These are phyloP conservation scores for Drosophila rubida DNA, from an alignment of 2,888 invertebrate genomes.

Conservation along the genomic window DNA sequence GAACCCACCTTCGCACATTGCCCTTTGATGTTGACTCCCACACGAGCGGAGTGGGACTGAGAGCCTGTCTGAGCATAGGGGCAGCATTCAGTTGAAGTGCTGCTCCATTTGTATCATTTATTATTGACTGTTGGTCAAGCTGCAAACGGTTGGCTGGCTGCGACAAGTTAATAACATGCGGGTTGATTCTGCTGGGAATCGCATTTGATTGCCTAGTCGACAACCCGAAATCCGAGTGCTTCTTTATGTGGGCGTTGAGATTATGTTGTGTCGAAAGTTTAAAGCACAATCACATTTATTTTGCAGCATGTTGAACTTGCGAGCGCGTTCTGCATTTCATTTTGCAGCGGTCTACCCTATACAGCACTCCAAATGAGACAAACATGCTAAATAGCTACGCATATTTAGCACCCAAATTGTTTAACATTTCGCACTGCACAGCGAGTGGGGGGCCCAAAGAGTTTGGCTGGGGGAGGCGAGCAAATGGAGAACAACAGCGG, in stretches of 20 bases:
- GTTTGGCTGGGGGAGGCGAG: no score
- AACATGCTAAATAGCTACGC: slow-evolving; percentile 52
- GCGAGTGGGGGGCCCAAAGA: background rate
- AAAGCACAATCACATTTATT: slow-evolving; percentile 18
- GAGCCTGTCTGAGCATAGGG: slow-evolving; percentile 10
- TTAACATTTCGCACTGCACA: slow-evolving; percentile 34
- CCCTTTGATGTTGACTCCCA: slow-evolving; percentile 17
- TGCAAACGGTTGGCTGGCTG: slow-evolving; percentile 20
- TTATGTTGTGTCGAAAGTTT: slow-evolving; percentile 13
- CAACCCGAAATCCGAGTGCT: background rate
- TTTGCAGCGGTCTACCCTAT: slow-evolving; percentile 9
- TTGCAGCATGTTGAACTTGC: background rate
- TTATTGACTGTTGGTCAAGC: slow-evolving; percentile 49
- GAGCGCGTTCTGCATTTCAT: background rate
- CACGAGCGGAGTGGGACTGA: background rate
- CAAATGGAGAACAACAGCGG: slow-evolving; percentile 19
- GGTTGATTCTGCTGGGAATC: slow-evolving; percentile 31
- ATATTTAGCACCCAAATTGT: slow-evolving; percentile 50
- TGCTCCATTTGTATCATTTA: slow-evolving; percentile 36
- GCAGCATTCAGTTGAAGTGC: slow-evolving; percentile 9
- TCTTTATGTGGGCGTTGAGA: slow-evolving; percentile 8
- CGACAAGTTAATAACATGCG: slow-evolving; percentile 60
- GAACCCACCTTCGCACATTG: slow-evolving; percentile 20
- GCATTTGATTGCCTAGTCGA: slow-evolving; percentile 40
- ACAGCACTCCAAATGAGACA: slow-evolving; percentile 11